Percentiles rank a stretch among this genome's conserved stretches.
Evolutionary conservation across 2,113 vertebrate genomes (phyloP).

Genomic region (Anhinga anhinga): DNA sequence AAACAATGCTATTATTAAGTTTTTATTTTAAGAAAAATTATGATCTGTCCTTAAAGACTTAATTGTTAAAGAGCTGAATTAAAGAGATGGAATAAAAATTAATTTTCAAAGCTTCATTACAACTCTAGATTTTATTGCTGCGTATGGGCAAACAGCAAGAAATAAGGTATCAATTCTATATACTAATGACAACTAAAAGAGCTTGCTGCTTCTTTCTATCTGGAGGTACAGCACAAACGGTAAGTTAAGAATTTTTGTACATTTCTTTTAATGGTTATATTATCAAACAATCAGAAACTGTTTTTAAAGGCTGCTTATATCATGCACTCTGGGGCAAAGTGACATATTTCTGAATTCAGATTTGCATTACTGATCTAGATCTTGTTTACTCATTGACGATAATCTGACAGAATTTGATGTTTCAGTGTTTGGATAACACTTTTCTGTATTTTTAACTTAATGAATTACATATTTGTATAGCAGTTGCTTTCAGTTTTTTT

Average conservation of each 20-base stretch:
- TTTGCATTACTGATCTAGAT: neutral
- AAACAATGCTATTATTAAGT: neutral
- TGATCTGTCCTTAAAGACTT: neutral
- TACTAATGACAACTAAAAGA: neutral
- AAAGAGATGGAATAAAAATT: neutral
- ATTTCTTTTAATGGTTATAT: neutral
- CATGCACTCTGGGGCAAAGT: neutral
- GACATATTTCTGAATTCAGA: neutral
- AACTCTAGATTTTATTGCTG: neutral
- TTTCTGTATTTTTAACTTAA: neutral
- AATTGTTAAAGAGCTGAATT: neutral
- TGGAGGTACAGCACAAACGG: neutral
- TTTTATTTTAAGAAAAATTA: neutral
- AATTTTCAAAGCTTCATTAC: neutral
- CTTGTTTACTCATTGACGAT: neutral
- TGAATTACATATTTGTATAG: neutral
- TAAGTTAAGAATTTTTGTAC: neutral
- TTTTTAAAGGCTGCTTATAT: neutral
- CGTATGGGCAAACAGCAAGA: neutral
- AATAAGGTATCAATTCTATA: neutral
- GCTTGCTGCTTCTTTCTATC: neutral
- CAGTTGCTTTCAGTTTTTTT: neutral
- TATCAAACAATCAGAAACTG: neutral
- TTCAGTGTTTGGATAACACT: neutral
- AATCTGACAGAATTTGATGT: neutral